Base-by-base conservation (phyloP, 2,888 invertebrate genomes). In the Harpagoxenus sublaevis region DNA sequence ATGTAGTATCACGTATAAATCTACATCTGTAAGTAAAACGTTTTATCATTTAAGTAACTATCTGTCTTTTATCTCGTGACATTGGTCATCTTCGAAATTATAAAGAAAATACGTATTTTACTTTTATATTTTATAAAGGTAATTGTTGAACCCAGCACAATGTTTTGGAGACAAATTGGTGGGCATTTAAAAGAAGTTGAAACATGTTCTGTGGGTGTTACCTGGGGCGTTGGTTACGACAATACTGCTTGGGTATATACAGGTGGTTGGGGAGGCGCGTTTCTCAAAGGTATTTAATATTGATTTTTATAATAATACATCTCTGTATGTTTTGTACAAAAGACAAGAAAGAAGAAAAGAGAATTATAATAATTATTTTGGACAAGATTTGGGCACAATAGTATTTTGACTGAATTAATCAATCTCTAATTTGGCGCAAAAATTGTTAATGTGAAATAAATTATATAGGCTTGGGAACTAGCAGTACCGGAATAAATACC, bases 141-240 rank as follows among this genome's bases (percentile, higher is more conserved):
- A 10, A 97, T 98, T 88, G 96, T 98, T 89, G 97, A 97, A 63
- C 97, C 97, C 83, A 96, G 97, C 90, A 97, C 97, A 92, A 97
- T 98, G 96, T 97, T 97, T 94, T 98, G 98, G 98, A 96, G 98
- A 60, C 97, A 98, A 95, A 96, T 98, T 92, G 98, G 98, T 6
- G 99, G 99, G 0, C 98, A 99, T 95, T 96, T 99, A 89, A 96
- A 97, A 86, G 96, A 97, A 91, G 96, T 99, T 0, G 98, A 98
- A 94, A 96, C 97, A 71, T 97, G 97, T 93, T 96, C 96, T 78
- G 96, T 96, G 78, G 98, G 98, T n/a, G 96, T 98, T 18, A 97
- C 97, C n/a, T 99, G 99, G 99, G 98, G 98, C 1, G 96, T 99
- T 88, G 97, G 98, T 28, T 98, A 98, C 94, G 98, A 99, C 94